Percentiles rank a stretch among this genome's conserved stretches.
Evolutionary conservation across 2,888 invertebrate species (phyloP).

Genomic region (Coronaproctus castanopsis): DNA sequence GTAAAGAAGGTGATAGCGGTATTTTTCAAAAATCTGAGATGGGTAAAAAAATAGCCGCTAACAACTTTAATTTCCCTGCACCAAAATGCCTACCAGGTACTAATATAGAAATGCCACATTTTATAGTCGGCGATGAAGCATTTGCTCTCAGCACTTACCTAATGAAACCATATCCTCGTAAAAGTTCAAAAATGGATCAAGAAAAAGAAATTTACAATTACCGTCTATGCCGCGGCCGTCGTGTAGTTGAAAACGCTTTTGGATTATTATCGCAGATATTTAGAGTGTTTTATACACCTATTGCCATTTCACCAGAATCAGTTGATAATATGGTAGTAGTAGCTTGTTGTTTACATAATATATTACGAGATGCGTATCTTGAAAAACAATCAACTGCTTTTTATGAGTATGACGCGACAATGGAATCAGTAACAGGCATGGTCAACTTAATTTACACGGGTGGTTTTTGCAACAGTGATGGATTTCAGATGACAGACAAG

Average conservation of each 20-base stretch:
- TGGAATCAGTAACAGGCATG: neutral
- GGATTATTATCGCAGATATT: neutral
- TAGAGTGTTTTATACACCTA: neutral
- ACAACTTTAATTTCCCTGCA: neutral
- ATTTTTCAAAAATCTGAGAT: neutral
- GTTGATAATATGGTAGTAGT: neutral
- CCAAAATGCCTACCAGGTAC: neutral
- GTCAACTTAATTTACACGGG: neutral
- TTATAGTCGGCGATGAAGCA: neutral
- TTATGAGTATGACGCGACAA: neutral
- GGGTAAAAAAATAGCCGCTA: neutral
- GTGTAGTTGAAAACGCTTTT: neutral
- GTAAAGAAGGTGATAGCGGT: conserved; percentile 10
- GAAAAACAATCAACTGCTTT: neutral
- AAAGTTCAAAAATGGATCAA: neutral
- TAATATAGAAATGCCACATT: neutral
- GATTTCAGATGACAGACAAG: neutral
- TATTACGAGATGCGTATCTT: neutral
- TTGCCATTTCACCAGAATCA: neutral
- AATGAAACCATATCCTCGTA: neutral
- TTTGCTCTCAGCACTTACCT: neutral
- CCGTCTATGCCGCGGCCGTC: neutral
- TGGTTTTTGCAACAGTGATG: neutral
- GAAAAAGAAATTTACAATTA: neutral
- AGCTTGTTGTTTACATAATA: neutral